These are phyloP conservation scores for Synergus laeviventris DNA, from an alignment of 2,888 invertebrate species.

Conservation along the genomic window DNA sequence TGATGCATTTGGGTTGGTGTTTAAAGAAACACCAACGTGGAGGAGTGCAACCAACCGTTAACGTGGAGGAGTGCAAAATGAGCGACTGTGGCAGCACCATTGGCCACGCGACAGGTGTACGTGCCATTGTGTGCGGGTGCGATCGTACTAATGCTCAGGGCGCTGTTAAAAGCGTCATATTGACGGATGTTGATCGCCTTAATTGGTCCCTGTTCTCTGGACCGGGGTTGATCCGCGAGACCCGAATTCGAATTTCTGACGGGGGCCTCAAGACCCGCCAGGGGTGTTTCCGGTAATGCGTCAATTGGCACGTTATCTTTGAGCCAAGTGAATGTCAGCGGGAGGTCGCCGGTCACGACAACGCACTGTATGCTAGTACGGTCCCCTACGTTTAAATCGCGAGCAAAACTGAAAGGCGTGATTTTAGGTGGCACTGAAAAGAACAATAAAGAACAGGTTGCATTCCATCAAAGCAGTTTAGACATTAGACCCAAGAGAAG, in stretches of 20 bases:
- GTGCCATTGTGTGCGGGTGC: slow-evolving; percentile 80
- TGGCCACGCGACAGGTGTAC: slow-evolving; percentile 80
- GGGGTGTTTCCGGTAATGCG: slow-evolving; percentile 57
- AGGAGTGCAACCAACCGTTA: slow-evolving; percentile 79
- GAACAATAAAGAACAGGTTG: slow-evolving; percentile 65
- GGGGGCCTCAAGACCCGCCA: slow-evolving; percentile 57
- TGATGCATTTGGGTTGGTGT: slow-evolving; percentile 51
- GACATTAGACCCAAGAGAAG: slow-evolving; percentile 21
- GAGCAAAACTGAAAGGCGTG: slow-evolving; percentile 82
- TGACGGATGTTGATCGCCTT: slow-evolving; percentile 78
- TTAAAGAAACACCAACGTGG: slow-evolving; percentile 70
- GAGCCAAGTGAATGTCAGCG: slow-evolving; percentile 81
- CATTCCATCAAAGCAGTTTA: slow-evolving; percentile 64
- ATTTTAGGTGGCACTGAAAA: slow-evolving; percentile 81
- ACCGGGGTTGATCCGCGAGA: slow-evolving; percentile 50
- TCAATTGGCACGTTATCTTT: slow-evolving; percentile 79
- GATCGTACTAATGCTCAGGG: slow-evolving; percentile 80
- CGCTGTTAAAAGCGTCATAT: slow-evolving; percentile 80
- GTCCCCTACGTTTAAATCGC: slow-evolving; percentile 80
- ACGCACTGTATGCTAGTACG: slow-evolving; percentile 80
- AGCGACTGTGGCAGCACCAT: slow-evolving; percentile 79
- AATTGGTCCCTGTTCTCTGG: slow-evolving; percentile 51
- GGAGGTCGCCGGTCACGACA: slow-evolving; percentile 81
- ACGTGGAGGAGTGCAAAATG: slow-evolving; percentile 80
- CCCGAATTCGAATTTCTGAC: slow-evolving; percentile 56